Base-by-base conservation (phyloP, 2,797 vertebrate species). In the Megalops cyprinoides region DNA sequence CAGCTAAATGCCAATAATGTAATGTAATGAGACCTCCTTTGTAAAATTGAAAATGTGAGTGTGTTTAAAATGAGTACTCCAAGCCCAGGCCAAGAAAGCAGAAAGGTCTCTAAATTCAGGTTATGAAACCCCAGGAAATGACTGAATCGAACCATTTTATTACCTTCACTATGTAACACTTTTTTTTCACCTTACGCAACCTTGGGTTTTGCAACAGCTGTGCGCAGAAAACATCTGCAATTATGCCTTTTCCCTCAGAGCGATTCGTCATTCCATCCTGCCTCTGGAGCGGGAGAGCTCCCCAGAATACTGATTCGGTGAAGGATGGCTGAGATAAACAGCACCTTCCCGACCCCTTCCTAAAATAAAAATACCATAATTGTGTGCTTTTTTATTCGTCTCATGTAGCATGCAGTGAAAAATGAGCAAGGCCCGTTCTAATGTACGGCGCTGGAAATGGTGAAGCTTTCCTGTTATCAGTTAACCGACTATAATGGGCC, bases 161-260 rank as follows among this genome's bases (percentile, higher is more conserved):
- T 84, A 84, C 46, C 37, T n/a, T 48, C 28, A 34, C 69, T 69
- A 77, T 77, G 42, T 78, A 83, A 84, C 65, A 46, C 39, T 48
- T 74, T 51, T n/a, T 28, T 55, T 81, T 79, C 4, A 83, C 31
- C 82, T 84, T 79, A 56, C 39, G 23, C 83, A 85, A 85, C 78
- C 71, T 67, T 28, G 74, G 8, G 6, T 84, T 86, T 84, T 23
- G 42, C 18, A 85, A 81, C 74, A 84, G 78, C 48, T 81, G 28
- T 31, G 37, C 65, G 18, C 42, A 8, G 20, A 79, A 56, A 79
- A 79, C 82, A 85, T 83, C 75, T 82, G 82, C 31, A 81, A 23
- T 79, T 10, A 44, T 1, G 3, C 37, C 23, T 58, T 81, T 25
- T 77, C 10, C 48, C 23, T n/a, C 55, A n/a, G 18, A 49, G 12